Evolutionary conservation across 2,888 invertebrate genomes (phyloP).

Genomic region (Archips xylosteana): DNA sequence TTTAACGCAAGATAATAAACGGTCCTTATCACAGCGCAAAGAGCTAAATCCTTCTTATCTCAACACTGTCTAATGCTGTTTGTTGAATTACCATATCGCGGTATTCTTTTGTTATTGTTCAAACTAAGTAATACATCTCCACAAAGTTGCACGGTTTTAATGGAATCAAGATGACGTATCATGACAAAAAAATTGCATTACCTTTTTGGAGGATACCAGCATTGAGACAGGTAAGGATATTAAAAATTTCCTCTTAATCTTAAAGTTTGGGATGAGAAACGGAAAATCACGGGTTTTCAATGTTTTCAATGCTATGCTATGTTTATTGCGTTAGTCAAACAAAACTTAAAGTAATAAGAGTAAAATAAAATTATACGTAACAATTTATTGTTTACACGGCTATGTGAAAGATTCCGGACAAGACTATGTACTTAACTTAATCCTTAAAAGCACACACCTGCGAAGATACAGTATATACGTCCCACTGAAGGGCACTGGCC

Average conservation of each 20-base stretch:
- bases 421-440: too few species aligned
- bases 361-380: too few species aligned
- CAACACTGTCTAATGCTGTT: not conserved
- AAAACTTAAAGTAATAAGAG: too few species aligned
- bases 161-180: not conserved
- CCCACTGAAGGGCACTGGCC: too few species aligned
- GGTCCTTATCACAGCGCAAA: not conserved
- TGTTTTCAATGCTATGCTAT: too few species aligned
- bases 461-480: too few species aligned
- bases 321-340: too few species aligned
- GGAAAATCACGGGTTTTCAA: too few species aligned
- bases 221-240: not conserved
- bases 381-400: too few species aligned
- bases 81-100: not conserved
- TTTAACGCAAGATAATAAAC: not conserved
- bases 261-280: too few species aligned
- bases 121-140: not conserved
- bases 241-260: not conserved
- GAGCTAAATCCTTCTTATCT: not conserved
- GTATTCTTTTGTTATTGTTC: not conserved
- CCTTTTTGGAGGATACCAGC: conserved; percentile 3
- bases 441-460: too few species aligned
- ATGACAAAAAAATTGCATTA: not conserved
- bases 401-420: too few species aligned
- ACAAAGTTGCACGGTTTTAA: not conserved